These are phyloP conservation scores for Vanessa tameamea DNA, from an alignment of 1,140 invertebrate genomes.

Conservation along the genomic window DNA sequence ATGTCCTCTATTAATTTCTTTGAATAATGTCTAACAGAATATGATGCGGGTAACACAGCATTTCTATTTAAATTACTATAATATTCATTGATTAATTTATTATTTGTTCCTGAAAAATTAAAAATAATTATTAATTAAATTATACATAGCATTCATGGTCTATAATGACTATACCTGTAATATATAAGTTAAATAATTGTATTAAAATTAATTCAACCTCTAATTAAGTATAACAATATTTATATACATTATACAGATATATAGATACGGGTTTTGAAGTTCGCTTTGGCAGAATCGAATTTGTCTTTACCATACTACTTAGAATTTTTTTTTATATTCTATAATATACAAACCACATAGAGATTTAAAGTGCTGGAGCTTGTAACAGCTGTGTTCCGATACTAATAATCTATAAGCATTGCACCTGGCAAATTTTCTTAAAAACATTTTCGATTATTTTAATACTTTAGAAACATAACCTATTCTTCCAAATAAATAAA, in stretches of 20 bases:
- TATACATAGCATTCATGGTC: not conserved
- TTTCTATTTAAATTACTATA: not conserved
- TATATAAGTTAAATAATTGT: not conserved
- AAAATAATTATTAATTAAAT: not conserved
- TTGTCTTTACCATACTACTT: not conserved
- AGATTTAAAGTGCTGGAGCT: not conserved
- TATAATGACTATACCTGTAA: not conserved
- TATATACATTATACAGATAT: too few relatives aligned
- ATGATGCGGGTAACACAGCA: not conserved
- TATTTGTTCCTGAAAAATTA: not conserved
- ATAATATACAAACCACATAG: constrained; percentile 2
- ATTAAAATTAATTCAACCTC: too few relatives aligned
- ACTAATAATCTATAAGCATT: not conserved
- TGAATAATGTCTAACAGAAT: not conserved
- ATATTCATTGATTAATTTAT: not conserved
- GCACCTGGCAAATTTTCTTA: not conserved
- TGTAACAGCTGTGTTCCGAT: not conserved
- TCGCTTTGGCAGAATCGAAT: not conserved
- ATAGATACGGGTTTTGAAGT: not conserved
- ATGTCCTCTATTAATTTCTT: not conserved
- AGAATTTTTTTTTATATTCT: not conserved
- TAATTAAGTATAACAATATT: too few relatives aligned
- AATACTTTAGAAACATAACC: not conserved
- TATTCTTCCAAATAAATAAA: not conserved
- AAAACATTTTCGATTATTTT: constrained; percentile 8